A percentile compares a stretch with the other conserved stretches of the same genome.
phyloP scores from a whole-genome alignment of 1,140 invertebrate species.

The Drosophila varians region DNA sequence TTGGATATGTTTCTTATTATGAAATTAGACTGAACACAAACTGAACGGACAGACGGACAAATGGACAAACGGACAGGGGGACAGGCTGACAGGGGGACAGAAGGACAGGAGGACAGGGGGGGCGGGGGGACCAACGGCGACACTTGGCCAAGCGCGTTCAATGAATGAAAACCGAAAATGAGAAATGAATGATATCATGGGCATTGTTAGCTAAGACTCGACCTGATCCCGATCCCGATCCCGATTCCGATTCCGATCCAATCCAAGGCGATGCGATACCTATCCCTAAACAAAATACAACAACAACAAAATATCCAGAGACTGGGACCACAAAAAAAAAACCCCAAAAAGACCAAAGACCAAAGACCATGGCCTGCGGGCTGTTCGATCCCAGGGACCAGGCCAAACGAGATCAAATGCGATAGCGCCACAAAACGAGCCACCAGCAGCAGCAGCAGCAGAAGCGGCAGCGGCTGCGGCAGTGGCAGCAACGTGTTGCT shows the following conservation, averaged over 20 bases:
- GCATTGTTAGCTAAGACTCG: slow-evolving; percentile 64
- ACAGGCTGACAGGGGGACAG: slow-evolving; percentile 3
- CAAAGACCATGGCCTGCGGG: slow-evolving; percentile 53
- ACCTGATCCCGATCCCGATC: neutral
- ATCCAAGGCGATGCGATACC: slow-evolving; percentile 6
- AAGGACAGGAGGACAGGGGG: neutral
- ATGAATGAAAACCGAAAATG: slow-evolving; percentile 76
- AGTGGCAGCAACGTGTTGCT: slow-evolving; percentile 63
- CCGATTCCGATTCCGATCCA: no score
- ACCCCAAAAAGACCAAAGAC: slow-evolving; percentile 7
- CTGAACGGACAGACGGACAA: slow-evolving; percentile 2
- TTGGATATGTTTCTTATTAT: slow-evolving; percentile 79
- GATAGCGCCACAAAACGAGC: slow-evolving; percentile 77
- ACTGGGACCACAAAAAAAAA: neutral
- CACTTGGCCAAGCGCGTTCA: slow-evolving; percentile 70
- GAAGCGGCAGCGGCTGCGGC: slow-evolving; percentile 1
- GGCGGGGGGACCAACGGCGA: slow-evolving; percentile 31
- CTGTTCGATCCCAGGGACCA: slow-evolving; percentile 51
- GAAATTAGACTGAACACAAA: slow-evolving; percentile 73
- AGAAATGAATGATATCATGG: slow-evolving; percentile 78
- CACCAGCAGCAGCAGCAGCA: slow-evolving; percentile 40
- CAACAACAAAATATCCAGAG: neutral
- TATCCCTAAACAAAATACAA: neutral
- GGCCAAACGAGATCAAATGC: slow-evolving; percentile 81
- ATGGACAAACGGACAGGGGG: neutral